phyloP scores from a whole-genome alignment of 2,888 invertebrate genomes.

The Drosophila pseudotalamancana region DNA sequence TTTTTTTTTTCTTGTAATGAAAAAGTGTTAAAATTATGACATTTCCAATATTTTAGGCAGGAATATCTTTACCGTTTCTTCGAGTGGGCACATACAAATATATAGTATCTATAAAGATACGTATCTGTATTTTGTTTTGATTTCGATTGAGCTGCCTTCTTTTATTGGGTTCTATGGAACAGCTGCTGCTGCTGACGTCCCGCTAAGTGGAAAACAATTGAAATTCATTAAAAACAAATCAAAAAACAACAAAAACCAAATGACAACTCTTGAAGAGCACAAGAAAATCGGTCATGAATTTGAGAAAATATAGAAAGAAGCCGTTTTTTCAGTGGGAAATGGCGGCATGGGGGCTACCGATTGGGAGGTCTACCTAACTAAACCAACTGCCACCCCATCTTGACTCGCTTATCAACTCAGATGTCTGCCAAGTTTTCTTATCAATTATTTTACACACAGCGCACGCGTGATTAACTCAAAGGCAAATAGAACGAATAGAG shows the following conservation, averaged over 20 bases:
- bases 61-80: background rate
- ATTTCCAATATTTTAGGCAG: background rate
- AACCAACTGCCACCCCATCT: constrained; percentile 7
- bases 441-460: constrained; percentile 40
- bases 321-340: no score
- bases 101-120: background rate
- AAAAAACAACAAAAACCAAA: constrained; percentile 28
- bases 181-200: constrained; percentile 38
- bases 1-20: no score
- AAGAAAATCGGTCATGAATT: constrained; percentile 36
- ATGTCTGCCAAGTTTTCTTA: constrained; percentile 31
- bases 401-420: constrained; percentile 25
- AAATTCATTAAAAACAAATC: constrained; percentile 68
- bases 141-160: background rate
- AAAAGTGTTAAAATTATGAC: no score
- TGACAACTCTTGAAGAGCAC: constrained; percentile 1
- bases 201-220: constrained; percentile 60
- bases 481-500: constrained; percentile 27
- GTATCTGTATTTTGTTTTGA: constrained; percentile 42
- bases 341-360: background rate
- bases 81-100: background rate
- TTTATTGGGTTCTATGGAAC: constrained; percentile 31
- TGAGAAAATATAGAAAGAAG: constrained; percentile 1
- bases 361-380: background rate
- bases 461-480: constrained; percentile 55